phyloP scores from a whole-genome alignment of 2,797 vertebrate genomes.

The Lutra lutra region DNA sequence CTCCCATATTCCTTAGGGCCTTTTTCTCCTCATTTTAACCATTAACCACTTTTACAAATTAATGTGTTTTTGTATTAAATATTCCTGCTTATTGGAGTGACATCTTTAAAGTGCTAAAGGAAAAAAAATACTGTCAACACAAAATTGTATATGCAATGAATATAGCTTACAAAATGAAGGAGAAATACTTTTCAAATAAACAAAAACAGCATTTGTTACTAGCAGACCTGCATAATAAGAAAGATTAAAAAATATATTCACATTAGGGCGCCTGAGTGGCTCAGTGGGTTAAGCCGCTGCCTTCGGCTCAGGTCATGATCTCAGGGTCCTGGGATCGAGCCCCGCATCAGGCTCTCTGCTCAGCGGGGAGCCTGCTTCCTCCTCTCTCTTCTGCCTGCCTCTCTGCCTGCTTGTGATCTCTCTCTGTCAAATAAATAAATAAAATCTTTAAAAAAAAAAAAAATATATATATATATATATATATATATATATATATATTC shows the following conservation, averaged over 20 bases:
- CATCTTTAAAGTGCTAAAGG: not conserved
- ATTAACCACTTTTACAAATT: not conserved
- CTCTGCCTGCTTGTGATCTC: too few species aligned
- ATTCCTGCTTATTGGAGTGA: not conserved
- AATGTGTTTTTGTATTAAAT: not conserved
- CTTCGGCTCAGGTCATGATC: too few species aligned
- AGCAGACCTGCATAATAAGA: not conserved
- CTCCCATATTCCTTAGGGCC: not conserved
- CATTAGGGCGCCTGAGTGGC: too few species aligned
- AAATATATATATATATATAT: not conserved
- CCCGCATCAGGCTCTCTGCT: too few species aligned
- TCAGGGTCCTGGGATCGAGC: too few species aligned
- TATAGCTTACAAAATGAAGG: not conserved
- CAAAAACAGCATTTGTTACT: not conserved
- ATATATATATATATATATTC: not conserved
- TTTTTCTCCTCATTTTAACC: not conserved
- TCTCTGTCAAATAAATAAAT: too few species aligned
- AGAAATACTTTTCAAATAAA: slow-evolving; percentile 36
- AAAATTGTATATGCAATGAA: not conserved
- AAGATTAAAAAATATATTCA: not conserved
- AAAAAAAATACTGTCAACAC: not conserved
- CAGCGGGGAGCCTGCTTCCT: too few species aligned
- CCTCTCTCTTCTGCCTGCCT: too few species aligned
- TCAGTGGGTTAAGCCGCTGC: too few species aligned
- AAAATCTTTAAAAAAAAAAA: too few species aligned